Evolutionary conservation across 2,888 invertebrate genomes (phyloP).

Genomic region (Acanthoscelides obtectus): DNA sequence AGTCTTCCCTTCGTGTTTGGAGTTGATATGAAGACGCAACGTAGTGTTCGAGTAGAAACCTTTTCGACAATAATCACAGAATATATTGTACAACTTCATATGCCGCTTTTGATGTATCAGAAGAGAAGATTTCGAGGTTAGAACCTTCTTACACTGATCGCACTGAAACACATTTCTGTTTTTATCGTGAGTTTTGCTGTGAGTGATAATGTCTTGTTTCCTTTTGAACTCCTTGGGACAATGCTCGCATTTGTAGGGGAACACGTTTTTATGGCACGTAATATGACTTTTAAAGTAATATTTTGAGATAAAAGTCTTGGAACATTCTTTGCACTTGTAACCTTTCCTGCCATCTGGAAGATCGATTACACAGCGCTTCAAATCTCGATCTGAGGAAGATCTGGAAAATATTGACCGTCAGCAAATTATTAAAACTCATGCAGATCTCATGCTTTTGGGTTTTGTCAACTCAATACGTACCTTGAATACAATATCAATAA

Average conservation of each 20-base stretch:
- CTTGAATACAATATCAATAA: too few species aligned
- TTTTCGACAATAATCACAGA: constrained; percentile 27
- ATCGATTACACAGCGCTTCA: constrained; percentile 11
- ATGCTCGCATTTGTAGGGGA: constrained; percentile 12
- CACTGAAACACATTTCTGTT: constrained; percentile 40
- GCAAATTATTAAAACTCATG: too few species aligned
- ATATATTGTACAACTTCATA: constrained; percentile 36
- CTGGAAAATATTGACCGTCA: not conserved
- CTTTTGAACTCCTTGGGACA: constrained; percentile 22
- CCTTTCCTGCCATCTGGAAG: constrained; percentile 46
- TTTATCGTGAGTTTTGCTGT: constrained; percentile 19
- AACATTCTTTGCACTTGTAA: constrained; percentile 52
- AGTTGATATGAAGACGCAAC: constrained; percentile 25
- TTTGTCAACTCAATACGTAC: too few species aligned
- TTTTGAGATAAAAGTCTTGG: constrained; percentile 53
- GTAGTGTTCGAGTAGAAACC: constrained; percentile 28
- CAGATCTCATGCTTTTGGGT: too few species aligned
- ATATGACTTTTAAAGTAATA: constrained; percentile 41
- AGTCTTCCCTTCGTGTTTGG: constrained; percentile 28
- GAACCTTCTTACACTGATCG: constrained; percentile 54
- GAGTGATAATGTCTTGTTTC: constrained; percentile 19
- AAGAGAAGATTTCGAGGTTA: constrained; percentile 36
- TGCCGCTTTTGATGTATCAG: constrained; percentile 24
- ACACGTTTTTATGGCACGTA: constrained; percentile 13
- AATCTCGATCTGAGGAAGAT: not conserved